Evolutionary conservation across 2,113 vertebrate species (phyloP).

Genomic region (Ailuropoda melanoleuca): DNA sequence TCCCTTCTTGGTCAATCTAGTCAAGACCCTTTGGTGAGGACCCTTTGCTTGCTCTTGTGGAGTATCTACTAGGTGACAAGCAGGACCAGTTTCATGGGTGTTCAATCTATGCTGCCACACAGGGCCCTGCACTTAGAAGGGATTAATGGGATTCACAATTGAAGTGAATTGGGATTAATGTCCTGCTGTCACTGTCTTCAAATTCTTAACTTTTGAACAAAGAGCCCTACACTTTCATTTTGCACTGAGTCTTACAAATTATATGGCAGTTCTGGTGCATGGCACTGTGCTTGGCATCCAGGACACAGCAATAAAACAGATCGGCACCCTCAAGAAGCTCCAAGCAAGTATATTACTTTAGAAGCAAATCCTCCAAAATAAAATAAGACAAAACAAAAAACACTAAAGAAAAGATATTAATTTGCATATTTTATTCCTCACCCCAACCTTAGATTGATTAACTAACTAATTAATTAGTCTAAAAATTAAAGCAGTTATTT

Average conservation of each 20-base stretch:
- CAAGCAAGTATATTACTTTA: neutral
- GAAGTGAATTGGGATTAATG: neutral
- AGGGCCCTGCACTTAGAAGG: neutral
- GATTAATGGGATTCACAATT: neutral
- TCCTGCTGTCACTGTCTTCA: neutral
- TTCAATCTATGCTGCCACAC: fast-evolving
- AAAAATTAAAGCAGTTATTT: neutral
- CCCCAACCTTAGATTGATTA: neutral
- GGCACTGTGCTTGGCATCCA: neutral
- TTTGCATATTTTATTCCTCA: neutral
- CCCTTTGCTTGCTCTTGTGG: neutral
- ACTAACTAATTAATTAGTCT: neutral
- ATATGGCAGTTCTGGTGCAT: fast-evolving
- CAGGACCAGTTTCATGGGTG: neutral
- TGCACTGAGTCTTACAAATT: neutral
- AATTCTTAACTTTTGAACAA: neutral
- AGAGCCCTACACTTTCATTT: neutral
- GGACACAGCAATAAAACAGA: neutral
- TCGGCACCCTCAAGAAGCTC: fast-evolving
- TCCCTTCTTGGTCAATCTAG: neutral
- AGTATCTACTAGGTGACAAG: neutral
- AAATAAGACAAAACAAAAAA: neutral
- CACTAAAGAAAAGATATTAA: neutral
- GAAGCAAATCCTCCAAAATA: neutral
- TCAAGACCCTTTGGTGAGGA: neutral